Base-by-base conservation (phyloP, 37 sponge, comb jelly and placozoan genomes). In the Hexactinellida sp. region DNA sequence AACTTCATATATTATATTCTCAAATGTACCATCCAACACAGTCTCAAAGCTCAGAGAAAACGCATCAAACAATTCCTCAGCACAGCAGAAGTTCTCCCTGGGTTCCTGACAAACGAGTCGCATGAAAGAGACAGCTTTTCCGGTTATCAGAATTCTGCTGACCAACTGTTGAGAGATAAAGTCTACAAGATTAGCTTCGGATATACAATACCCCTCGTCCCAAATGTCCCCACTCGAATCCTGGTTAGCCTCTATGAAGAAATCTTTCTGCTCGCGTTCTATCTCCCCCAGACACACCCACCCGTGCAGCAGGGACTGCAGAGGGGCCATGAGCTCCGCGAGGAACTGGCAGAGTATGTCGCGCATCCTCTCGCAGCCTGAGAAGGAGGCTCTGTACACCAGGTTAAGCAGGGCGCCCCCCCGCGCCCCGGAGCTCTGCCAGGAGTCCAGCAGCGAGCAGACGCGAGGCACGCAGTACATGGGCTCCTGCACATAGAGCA, bases 231-330 rank as follows among this genome's bases (percentile, higher is more conserved):
- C 76, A 23, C 13, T 63, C 21, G 3, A 7, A 10, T 10, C 76
- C 76, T 10, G 76, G 34, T 63, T 63, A 25, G 21, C 5, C 5
- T 23, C 5, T 5, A 63, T 63, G 34, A 63, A 63, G 76, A 63
- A 63, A 63, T 63, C 76, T 7, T 63, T 63, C 76, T 63, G 32
- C 3, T 10, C 21, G 13, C 16, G 13, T 28, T 32, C 76, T 63
- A 63, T 32, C 30, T 63, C 76, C 5, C 76, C 76, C 76, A 63
- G 76, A n/a, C 76, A 63, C 76, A 63, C 28, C 76, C 76, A 63
- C 30, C 13, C 13, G 34, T 63, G 30, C 13, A 63, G 5, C 32
- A 63, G 13, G 76, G 76, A 63, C 34, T 63, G 76, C 3, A 63
- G 76, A n/a, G 76, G 30, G 25, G 13, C 76, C 76, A 63, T 25